Base-by-base conservation (phyloP, 1,140 invertebrate genomes). In the Antheraea mylitta region DNA sequence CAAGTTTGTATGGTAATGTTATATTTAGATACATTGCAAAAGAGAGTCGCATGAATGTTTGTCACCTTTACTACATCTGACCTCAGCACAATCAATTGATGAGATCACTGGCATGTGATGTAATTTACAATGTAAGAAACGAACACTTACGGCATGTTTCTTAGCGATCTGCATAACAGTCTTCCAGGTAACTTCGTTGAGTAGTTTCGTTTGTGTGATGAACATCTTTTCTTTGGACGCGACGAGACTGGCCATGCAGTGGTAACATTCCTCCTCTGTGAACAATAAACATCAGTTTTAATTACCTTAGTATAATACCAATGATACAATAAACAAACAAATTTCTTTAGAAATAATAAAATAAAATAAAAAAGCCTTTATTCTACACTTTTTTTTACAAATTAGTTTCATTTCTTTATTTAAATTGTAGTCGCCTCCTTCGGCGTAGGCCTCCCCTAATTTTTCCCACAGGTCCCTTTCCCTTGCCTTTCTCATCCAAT, bases 81-180 rank as follows among this genome's bases (percentile, higher is more conserved):
- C 13, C 11, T 53, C 45, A 53, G 11, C 45, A 53, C 45, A 13
- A n/a, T 16, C 45, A 53, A 6, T 53, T 13, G 45, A 13, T 13
- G 16, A 13, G 45, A 53, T 13, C 45, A 53, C 13, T 53, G 62
- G 30, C 18, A 36, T 64, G 19, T 37, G 19, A 64, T 36, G 18
- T 18, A 18, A n/a, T n/a, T 3, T 42, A n/a, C 11, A 18, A 18
- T 45, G 7, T 18, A 65, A 65, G 45, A 69, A 68, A 73, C 60
- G 6, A 58, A 62, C 81, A 94, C 96, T 95, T 95, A 99, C 98
- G 86, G 97, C 96, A 94, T 98, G 97, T 93, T 99, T 99, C 93
- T 97, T 99, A 78, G 97, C 96, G 78, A 99, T 97, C 92, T 98
- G 97, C 96, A 97, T 97, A 69, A 96, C 97, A 82, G 96, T 98